Conservation (phyloP, 2,888 invertebrate genomes). For the Rhagonycha fulva region DNA sequence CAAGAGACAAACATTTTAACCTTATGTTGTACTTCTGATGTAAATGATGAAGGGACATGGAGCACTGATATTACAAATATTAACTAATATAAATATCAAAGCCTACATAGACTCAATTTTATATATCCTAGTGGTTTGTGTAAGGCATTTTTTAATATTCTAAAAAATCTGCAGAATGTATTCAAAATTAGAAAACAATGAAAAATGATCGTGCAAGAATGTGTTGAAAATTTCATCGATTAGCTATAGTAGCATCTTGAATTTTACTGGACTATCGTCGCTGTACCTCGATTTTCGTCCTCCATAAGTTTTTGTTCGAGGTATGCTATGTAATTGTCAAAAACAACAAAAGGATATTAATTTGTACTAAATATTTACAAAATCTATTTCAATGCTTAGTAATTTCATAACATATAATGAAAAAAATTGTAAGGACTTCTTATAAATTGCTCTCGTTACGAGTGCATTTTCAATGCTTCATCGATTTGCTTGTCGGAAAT, state of each 20-base stretch:
- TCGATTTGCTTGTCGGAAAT: too few species aligned
- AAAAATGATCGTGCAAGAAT: not conserved
- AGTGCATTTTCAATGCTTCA: too few species aligned
- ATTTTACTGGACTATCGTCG: not conserved
- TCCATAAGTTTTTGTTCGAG: not conserved
- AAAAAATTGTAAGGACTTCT: too few species aligned
- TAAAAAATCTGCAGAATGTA: not conserved
- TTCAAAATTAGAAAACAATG: not conserved
- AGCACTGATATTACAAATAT: too few species aligned
- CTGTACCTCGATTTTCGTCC: too few species aligned
- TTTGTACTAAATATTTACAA: too few species aligned
- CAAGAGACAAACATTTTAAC: not conserved
- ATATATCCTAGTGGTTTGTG: not conserved
- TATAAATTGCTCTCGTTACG: too few species aligned
- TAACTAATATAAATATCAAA: not conserved
- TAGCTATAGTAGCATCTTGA: not conserved
- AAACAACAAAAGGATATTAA: not conserved
- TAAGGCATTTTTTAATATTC: not conserved
- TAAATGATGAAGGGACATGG: too few species aligned
- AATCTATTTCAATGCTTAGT: too few species aligned
- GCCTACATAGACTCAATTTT: not conserved
- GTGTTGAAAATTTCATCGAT: not conserved
- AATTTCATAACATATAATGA: too few species aligned
- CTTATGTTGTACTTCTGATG: too few species aligned
- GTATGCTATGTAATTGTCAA: not conserved